Conservation (phyloP, 2,797 vertebrate species). For the Coracias cyanogaster region DNA sequence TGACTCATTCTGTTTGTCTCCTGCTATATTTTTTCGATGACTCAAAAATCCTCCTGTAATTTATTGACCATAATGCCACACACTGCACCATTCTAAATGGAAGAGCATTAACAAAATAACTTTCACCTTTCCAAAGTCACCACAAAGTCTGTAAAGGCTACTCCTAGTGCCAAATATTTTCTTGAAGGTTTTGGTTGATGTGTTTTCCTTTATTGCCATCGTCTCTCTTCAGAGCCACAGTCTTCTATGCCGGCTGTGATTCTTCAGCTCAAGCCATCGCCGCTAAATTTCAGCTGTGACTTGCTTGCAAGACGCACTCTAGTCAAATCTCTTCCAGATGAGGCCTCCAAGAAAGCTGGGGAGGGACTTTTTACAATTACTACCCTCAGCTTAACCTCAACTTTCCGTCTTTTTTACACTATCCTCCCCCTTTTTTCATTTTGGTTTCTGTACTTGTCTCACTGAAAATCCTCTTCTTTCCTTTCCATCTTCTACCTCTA, state of each 20-base stretch:
- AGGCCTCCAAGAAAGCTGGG: not conserved
- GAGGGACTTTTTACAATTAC: too few species aligned
- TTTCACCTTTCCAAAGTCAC: not conserved
- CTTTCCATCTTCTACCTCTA: not conserved
- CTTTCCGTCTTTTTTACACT: not conserved
- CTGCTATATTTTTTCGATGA: not conserved
- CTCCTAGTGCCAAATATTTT: not conserved
- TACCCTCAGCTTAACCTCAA: too few species aligned
- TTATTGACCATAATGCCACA: not conserved
- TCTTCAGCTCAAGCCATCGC: not conserved
- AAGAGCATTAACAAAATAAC: not conserved
- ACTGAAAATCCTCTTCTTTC: not conserved
- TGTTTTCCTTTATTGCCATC: not conserved
- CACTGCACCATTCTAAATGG: not conserved
- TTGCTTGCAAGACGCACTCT: not conserved
- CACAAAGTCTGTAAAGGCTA: not conserved
- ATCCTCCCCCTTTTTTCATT: not conserved
- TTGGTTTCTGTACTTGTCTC: not conserved
- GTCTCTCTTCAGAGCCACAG: not conserved
- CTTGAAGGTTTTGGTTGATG: not conserved
- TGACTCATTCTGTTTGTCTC: slow-evolving; percentile 24
- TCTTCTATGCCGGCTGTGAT: not conserved
- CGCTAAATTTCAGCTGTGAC: not conserved
- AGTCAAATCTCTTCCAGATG: not conserved
- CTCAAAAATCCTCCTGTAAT: not conserved